Percentiles rank a stretch among this genome's conserved stretches.
Evolutionary conservation across 2,113 vertebrate species (phyloP).

Genomic region (Benitochromis conjunctus): DNA sequence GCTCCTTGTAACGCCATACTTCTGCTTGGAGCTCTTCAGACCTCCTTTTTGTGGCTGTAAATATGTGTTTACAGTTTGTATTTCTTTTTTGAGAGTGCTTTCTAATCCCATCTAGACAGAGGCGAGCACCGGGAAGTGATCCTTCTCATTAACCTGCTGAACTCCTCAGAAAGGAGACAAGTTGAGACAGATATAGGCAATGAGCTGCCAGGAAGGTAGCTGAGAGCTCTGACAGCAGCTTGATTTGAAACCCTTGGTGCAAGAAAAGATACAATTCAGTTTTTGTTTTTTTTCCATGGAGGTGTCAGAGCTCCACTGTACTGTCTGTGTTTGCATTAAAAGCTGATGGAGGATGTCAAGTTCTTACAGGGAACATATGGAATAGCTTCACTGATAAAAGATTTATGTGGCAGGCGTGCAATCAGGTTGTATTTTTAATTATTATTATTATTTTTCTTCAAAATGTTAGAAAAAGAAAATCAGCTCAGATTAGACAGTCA

Average conservation of each 20-base stretch:
- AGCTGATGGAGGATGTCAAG: constrained; percentile 21
- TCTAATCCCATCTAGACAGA: neutral
- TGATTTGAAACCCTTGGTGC: constrained; percentile 44
- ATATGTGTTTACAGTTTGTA: neutral
- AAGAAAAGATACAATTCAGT: constrained; percentile 33
- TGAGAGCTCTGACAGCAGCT: constrained; percentile 45
- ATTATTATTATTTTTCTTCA: too few relatives aligned
- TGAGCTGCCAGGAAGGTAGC: constrained; percentile 34
- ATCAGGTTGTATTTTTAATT: neutral
- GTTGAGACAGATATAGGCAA: constrained; percentile 55
- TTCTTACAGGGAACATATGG: neutral
- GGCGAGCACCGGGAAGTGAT: constrained; percentile 28
- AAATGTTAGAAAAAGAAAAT: neutral
- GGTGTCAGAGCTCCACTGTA: neutral
- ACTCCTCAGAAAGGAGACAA: constrained; percentile 55
- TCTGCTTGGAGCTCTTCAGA: neutral
- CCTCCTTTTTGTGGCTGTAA: neutral
- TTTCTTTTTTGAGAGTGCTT: neutral
- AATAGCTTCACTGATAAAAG: neutral
- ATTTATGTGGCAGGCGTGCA: neutral
- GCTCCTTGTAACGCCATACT: neutral
- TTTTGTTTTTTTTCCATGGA: constrained; percentile 15
- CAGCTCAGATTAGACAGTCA: neutral
- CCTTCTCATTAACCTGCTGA: constrained; percentile 54
- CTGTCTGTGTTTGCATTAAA: constrained; percentile 1